Evolutionary conservation across 2,888 invertebrate genomes (phyloP).

Genomic region (Agrilus cyanescens): DNA sequence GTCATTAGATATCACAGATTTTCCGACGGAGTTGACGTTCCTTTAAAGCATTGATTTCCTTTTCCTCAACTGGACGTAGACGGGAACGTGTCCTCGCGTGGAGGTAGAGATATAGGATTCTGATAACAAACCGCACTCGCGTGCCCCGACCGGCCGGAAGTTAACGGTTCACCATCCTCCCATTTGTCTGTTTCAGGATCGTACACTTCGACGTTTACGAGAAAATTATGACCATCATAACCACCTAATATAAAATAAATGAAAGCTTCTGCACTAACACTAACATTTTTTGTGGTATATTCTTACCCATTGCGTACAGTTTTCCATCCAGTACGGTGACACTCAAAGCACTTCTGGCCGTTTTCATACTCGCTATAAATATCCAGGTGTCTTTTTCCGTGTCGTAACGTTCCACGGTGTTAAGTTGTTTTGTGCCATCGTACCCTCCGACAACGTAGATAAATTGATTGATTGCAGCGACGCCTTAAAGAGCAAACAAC

Average conservation of each 20-base stretch:
- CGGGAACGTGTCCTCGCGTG: constrained; percentile 27
- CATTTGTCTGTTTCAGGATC: constrained; percentile 67
- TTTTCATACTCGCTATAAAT: constrained; percentile 58
- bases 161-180: constrained; percentile 64
- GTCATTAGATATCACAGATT: no score
- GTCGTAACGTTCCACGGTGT: constrained; percentile 78
- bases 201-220: constrained; percentile 80
- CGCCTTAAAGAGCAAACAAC: constrained; percentile 41
- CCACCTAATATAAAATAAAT: constrained; percentile 52
- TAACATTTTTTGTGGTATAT: not conserved
- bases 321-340: constrained; percentile 77
- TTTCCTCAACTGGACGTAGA: no score
- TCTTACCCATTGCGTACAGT: constrained; percentile 76
- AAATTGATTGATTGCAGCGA: constrained; percentile 71
- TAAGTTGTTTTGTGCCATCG: constrained; percentile 71
- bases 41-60: no score
- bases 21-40: no score
- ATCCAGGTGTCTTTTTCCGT: constrained; percentile 76
- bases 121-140: constrained; percentile 82
- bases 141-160: constrained; percentile 82
- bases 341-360: constrained; percentile 78
- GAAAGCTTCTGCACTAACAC: not conserved
- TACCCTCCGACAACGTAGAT: constrained; percentile 95
- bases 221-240: constrained; percentile 77
- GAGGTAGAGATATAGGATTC: constrained; percentile 41